Evolutionary conservation across 2,888 invertebrate genomes (phyloP), one percentile per base, ranked within the genome.

Genomic region (Thymelicus lineola): DNA sequence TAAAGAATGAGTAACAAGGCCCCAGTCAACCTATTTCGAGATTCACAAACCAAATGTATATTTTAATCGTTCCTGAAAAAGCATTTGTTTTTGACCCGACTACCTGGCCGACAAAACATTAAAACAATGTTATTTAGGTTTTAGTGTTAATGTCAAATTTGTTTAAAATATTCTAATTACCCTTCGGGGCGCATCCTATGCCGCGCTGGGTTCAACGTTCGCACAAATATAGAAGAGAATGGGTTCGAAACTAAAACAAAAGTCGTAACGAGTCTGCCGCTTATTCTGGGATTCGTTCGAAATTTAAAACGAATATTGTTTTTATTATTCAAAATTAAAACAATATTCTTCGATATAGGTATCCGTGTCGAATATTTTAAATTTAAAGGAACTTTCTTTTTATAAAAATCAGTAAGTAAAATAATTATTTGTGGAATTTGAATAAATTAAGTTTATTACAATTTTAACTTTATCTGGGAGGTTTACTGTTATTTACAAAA

Each of bases 141-240:
- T 55, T 55, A 36, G 35, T 57, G 57, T 57, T 57, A 63, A 59
- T 64, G 48, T 62, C 65, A 61, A 62, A 70, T 69, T 53, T 42
- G 61, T 66, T 65, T 71, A 50, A 69, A 63, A 63, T 63, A 48
- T 69, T 63, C 48, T 63, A 63, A 69, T 69, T 69, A 58, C 58
- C 62, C 63, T 63, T 50, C 69, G 50, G 63, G 58, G 58, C 57
- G 69, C 69, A 69, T 69, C 69, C 63, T 48, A 58, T 48, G 63
- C 15, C 57, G 55, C 57, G 28, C n/a, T 48, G 73, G 75, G 83
- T 82, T 84, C 83, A 82, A 79, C 74, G 83, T 58, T 78, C 84
- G 77, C 73, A 77, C 77, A 77, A 76, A 82, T 83, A 80, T 82
- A 83, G 80, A 80, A 68, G 76, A 79, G 76, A 79, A 79, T 79